phyloP scores from a whole-genome alignment of 2,113 vertebrate genomes.

The Miniopterus natalensis region DNA sequence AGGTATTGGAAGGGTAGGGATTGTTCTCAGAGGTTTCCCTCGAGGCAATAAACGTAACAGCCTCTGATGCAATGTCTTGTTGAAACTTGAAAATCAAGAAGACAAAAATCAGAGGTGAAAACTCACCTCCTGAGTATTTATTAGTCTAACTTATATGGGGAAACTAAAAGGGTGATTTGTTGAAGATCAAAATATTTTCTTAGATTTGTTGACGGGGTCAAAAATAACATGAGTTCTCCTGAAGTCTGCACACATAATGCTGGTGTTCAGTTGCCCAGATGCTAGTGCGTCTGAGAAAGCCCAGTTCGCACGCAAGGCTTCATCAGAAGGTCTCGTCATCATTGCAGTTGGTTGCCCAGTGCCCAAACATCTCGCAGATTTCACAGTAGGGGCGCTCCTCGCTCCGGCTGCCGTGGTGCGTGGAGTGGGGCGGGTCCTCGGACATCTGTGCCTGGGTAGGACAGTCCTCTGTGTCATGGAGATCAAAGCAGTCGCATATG shows the following conservation, averaged over 20 bases:
- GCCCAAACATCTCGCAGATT: constrained; percentile 97
- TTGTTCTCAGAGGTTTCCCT: constrained; percentile 74
- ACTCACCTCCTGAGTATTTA: constrained; percentile 78
- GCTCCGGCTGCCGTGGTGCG: constrained; percentile 94
- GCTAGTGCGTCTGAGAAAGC: fast-evolving
- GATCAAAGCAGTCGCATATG: constrained; percentile 98
- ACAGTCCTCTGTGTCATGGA: constrained; percentile 98
- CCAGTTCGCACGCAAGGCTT: fast-evolving
- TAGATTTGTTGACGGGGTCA: constrained; percentile 48
- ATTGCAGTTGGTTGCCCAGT: constrained; percentile 95
- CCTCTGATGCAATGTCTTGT: constrained; percentile 67
- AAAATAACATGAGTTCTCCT: constrained; percentile 28
- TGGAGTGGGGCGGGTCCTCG: constrained; percentile 95
- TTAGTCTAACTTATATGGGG: constrained; percentile 74
- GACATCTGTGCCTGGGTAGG: constrained; percentile 95
- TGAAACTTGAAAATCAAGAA: constrained; percentile 74
- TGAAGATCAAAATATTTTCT: constrained; percentile 78
- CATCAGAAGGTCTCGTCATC: constrained; percentile 97
- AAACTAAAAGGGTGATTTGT: constrained; percentile 54
- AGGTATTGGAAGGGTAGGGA: constrained; percentile 81
- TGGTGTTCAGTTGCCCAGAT: constrained; percentile 54
- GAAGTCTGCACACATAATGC: constrained; percentile 72
- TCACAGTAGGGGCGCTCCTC: constrained; percentile 97
- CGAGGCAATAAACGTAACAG: constrained; percentile 55
- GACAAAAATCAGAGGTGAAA: constrained; percentile 82